Evolutionary conservation across 2,888 invertebrate species (phyloP).

Genomic region (Archips xylosteana): DNA sequence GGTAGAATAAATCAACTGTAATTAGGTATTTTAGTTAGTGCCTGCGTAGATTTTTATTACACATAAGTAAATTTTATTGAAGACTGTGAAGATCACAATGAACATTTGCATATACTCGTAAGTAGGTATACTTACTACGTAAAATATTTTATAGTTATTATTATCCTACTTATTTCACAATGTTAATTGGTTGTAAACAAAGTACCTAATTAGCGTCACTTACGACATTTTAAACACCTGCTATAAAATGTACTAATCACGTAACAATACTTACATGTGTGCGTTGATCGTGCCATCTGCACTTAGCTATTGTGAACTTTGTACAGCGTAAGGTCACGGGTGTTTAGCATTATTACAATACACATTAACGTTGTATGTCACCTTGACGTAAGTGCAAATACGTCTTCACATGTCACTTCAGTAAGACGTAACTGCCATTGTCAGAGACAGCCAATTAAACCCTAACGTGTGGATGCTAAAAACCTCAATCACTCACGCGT

Average conservation of each 20-base stretch:
- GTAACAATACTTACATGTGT: conserved; percentile 45
- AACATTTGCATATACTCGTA: neutral
- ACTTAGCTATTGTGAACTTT: conserved; percentile 74
- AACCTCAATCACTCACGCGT: conserved; percentile 53
- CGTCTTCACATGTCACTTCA: conserved; percentile 52
- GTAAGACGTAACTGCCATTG: conserved; percentile 51
- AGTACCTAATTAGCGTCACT: neutral
- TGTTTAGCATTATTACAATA: conserved; percentile 82
- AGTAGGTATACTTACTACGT: neutral
- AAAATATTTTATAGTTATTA: neutral
- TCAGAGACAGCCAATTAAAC: conserved; percentile 51
- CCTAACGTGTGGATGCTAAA: conserved; percentile 54
- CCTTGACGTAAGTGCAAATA: conserved; percentile 80
- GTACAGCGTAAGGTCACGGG: conserved; percentile 81
- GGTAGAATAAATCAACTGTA: conserved; percentile 1
- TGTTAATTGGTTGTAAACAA: neutral
- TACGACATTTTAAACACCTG: conserved; percentile 5
- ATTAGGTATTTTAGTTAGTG: conserved; percentile 2
- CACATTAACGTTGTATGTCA: conserved; percentile 81
- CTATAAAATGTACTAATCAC: neutral
- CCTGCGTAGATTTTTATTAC: neutral
- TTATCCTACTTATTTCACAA: neutral
- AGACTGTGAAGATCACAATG: neutral
- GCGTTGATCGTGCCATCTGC: conserved; percentile 67
- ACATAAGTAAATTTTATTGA: neutral